These are phyloP conservation scores for Agrilus mali DNA, from an alignment of 2,888 invertebrate species.

Conservation along the genomic window DNA sequence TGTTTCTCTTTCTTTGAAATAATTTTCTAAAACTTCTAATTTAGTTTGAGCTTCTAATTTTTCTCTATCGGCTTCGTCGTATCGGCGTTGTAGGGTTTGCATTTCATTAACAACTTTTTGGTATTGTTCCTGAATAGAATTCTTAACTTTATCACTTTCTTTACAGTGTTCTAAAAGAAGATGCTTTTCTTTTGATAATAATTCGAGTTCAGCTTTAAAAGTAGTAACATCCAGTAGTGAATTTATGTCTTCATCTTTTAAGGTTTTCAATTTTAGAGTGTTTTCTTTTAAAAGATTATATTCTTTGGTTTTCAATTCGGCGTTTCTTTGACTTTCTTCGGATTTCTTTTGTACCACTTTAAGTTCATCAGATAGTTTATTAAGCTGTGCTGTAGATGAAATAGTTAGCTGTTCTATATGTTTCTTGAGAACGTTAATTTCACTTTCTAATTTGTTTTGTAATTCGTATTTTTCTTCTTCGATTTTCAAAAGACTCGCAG, in stretches of 20 bases:
- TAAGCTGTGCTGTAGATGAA: constrained; percentile 28
- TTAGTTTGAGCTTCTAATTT: constrained; percentile 69
- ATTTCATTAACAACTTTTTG: constrained; percentile 39
- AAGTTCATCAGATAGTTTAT: constrained; percentile 37
- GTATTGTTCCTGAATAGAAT: constrained; percentile 33
- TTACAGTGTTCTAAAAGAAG: constrained; percentile 34
- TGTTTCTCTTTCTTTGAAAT: constrained; percentile 82
- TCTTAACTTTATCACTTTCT: constrained; percentile 34
- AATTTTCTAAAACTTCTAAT: constrained; percentile 73
- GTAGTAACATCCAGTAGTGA: constrained; percentile 40
- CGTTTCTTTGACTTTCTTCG: constrained; percentile 27
- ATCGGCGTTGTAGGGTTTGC: constrained; percentile 41
- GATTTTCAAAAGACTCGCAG: constrained; percentile 27
- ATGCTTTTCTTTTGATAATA: constrained; percentile 41
- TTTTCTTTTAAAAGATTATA: constrained; percentile 37
- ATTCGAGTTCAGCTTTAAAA: constrained; percentile 45
- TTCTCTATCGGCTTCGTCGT: constrained; percentile 53
- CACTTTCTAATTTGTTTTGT: constrained; percentile 29
- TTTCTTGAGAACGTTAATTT: constrained; percentile 19
- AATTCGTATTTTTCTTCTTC: constrained; percentile 32
- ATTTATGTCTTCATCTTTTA: constrained; percentile 28
- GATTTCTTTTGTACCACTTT: constrained; percentile 29
- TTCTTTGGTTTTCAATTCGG: constrained; percentile 30
- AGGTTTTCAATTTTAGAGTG: constrained; percentile 32
- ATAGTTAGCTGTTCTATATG: constrained; percentile 27